Evolutionary conservation across 92 coral and sea anemone species (phyloP).

Genomic region (Heteractis magnifica): DNA sequence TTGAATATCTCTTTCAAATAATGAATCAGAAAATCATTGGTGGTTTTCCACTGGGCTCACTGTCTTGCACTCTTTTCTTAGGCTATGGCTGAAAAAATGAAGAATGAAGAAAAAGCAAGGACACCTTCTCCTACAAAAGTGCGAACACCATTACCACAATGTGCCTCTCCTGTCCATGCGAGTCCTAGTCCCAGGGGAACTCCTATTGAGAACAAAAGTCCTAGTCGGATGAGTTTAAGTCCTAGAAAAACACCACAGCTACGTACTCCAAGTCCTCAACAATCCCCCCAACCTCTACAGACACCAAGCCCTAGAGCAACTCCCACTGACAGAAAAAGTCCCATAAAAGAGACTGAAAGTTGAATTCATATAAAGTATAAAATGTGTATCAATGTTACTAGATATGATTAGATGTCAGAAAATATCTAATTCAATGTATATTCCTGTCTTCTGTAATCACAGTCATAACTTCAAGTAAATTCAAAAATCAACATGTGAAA

Average conservation of each 20-base stretch:
- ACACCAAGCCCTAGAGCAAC: neutral
- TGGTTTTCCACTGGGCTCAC: neutral
- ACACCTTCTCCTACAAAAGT: conserved; percentile 35
- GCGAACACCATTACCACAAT: conserved; percentile 30
- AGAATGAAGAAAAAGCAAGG: conserved; percentile 42
- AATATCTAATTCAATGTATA: neutral
- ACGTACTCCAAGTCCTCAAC: neutral
- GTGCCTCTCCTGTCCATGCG: conserved; percentile 18
- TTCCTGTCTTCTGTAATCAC: neutral
- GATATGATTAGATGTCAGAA: neutral
- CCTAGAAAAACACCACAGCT: conserved; percentile 1
- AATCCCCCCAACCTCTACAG: neutral
- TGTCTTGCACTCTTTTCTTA: neutral
- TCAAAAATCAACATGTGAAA: too few relatives aligned
- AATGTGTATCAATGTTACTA: neutral
- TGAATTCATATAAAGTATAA: neutral
- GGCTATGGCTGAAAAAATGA: conserved; percentile 48
- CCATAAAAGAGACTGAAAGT: neutral
- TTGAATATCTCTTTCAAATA: too few relatives aligned
- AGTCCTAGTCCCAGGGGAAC: conserved; percentile 5
- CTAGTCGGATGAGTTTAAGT: conserved; percentile 12
- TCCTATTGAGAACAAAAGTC: conserved; percentile 8
- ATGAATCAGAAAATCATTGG: too few relatives aligned
- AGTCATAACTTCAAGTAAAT: neutral
- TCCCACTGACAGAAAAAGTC: neutral